Evolutionary conservation across 2,888 invertebrate species (phyloP), one percentile per base, ranked within the genome.

Genomic region (Acanthacorydalis orientalis): DNA sequence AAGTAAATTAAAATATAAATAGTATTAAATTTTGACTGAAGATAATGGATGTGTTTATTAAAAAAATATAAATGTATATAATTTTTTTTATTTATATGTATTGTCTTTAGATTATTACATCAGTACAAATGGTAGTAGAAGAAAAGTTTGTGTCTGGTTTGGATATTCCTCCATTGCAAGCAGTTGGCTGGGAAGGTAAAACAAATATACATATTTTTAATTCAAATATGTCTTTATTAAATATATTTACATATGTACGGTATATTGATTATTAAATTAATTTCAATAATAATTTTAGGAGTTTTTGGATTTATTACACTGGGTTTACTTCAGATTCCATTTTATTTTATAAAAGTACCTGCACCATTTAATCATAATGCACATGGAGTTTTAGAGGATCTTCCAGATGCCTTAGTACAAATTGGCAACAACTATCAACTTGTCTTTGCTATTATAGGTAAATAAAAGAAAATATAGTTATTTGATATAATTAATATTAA

Each of bases 101-200:
- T 34, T 12, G 45, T 43, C 53, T 57, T 58, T 72, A 80, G 67
- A 77, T 96, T 43, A 77, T 96, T 53, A 82, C 83, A 14, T 84
- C 92, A 0, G 74, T 81, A 48, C 93, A 95, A 68, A 91, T 95
- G 84, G 91, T 96, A 0, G 81, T 88, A 52, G 96, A 97, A 64
- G 95, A 97, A 63, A 90, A 89, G 67, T 89, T 80, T 63, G 78
- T 96, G 0, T 70, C 78, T 49, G 80, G 84, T 44, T 72, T 82
- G 55, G 87, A 91, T 64, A 87, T 95, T 43, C 87, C 90, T 0
- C 79, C 95, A 0, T 67, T 96, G 50, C 87, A 90, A 64, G 93
- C 89, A 6, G 87, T 92, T 15, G 95, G 96, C 7, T 90, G 88
- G 84, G 93, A 96, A 73, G 92, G 91, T 67, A 68, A 65, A 52